A percentile compares a stretch with the other conserved stretches of the same genome.
phyloP scores from a whole-genome alignment of 2,888 invertebrate genomes.

The Calephelis perditalis region DNA sequence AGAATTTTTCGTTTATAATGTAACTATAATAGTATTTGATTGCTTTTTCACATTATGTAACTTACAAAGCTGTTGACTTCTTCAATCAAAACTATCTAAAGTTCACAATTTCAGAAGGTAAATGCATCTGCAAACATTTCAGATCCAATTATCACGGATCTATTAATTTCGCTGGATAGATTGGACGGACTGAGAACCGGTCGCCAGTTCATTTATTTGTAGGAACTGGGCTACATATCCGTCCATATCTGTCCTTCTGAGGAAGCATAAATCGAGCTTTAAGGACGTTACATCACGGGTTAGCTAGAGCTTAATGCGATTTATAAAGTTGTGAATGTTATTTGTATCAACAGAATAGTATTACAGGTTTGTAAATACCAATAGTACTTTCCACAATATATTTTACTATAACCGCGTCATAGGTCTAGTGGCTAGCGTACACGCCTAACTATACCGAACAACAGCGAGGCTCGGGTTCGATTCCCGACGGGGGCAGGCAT shows the following conservation, averaged over 20 bases:
- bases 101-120: background rate
- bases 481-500: no score
- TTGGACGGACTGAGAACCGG: conserved; percentile 1
- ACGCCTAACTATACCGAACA: no score
- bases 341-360: no score
- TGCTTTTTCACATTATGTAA: no score
- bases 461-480: no score
- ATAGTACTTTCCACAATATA: no score
- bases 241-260: conserved; percentile 19
- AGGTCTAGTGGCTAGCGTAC: no score
- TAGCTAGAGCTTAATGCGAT: background rate
- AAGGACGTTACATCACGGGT: conserved; percentile 20
- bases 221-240: conserved; percentile 25
- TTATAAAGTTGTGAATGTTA: background rate
- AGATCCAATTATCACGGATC: conserved; percentile 4
- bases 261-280: conserved; percentile 27
- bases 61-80: background rate
- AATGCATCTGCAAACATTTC: background rate
- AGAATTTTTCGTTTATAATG: no score
- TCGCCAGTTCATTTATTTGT: conserved; percentile 12
- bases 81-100: background rate
- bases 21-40: no score
- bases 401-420: no score
- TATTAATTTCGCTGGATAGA: conserved; percentile 2
- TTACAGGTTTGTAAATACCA: no score